These are phyloP conservation scores for Pseudomyrmex flavicornis DNA, from an alignment of 1,140 invertebrate genomes.

Conservation along the genomic window DNA sequence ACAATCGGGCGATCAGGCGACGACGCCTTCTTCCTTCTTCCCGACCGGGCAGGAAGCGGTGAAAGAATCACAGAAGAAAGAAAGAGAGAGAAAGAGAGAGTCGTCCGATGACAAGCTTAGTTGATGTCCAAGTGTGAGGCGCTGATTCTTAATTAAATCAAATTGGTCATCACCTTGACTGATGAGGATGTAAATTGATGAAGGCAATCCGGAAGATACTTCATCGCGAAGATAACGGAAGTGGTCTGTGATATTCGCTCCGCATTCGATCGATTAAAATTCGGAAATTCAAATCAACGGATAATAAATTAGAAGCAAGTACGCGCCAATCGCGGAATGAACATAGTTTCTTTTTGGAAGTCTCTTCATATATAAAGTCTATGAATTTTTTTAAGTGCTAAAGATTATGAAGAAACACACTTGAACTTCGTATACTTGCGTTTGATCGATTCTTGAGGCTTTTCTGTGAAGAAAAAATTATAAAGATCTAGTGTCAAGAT, in stretches of 20 bases:
- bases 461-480: too few species aligned
- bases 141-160: slow-evolving; percentile 39
- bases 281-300: background rate
- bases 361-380: too few species aligned
- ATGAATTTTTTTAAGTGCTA: too few species aligned
- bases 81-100: too few species aligned
- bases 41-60: slow-evolving; percentile 14
- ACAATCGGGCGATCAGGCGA: slow-evolving; percentile 23
- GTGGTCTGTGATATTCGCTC: background rate
- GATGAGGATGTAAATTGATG: background rate
- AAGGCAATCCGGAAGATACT: background rate
- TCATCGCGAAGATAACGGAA: slow-evolving; percentile 20
- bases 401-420: too few species aligned
- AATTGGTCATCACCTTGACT: too few species aligned
- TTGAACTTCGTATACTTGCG: too few species aligned
- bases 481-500: slow-evolving; percentile 79
- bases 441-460: background rate
- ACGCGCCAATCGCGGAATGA: background rate
- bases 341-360: too few species aligned
- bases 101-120: background rate
- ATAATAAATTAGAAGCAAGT: background rate
- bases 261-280: slow-evolving; percentile 2
- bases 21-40: slow-evolving; percentile 21
- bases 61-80: slow-evolving; percentile 24
- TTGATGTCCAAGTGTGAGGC: background rate